These are phyloP conservation scores for Sarcophaga carnaria DNA, from an alignment of 2,888 invertebrate genomes.

Conservation along the genomic window DNA sequence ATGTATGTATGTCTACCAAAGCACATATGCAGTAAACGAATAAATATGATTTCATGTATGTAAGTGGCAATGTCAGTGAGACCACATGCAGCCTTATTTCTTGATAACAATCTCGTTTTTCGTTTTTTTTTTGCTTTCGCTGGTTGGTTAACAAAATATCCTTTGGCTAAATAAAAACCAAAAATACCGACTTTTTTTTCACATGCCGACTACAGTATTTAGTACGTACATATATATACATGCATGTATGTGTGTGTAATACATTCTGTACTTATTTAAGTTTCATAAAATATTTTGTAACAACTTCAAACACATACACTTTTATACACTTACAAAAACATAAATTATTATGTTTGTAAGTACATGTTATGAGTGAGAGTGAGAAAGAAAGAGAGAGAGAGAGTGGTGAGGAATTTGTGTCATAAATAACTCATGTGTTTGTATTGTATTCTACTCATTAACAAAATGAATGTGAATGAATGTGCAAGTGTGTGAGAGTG, in stretches of 20 bases:
- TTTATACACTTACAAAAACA: constrained; percentile 5
- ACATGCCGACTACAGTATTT: background rate
- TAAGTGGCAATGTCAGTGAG: constrained; percentile 40
- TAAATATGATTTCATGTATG: background rate
- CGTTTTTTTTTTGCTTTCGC: constrained; percentile 23
- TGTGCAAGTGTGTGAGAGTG: constrained; percentile 14
- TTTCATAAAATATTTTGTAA: background rate
- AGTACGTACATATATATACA: background rate
- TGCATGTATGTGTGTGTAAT: background rate
- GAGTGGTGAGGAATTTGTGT: constrained; percentile 35
- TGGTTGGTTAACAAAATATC: constrained; percentile 58
- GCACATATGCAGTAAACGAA: too few relatives aligned
- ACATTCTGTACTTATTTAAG: background rate
- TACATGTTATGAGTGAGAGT: constrained; percentile 11
- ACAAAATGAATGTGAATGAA: constrained; percentile 48
- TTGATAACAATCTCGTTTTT: constrained; percentile 25
- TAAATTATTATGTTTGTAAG: background rate
- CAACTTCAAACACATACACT: background rate
- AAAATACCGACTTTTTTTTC: background rate
- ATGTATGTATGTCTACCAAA: constrained; percentile 2
- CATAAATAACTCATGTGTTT: constrained; percentile 69
- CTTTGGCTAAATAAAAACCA: constrained; percentile 56
- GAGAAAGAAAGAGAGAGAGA: background rate
- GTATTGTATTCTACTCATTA: constrained; percentile 60
- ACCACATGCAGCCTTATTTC: constrained; percentile 67